These are phyloP conservation scores for Acyrthosiphon pisum DNA, from an alignment of 1,140 invertebrate genomes.

Conservation along the genomic window DNA sequence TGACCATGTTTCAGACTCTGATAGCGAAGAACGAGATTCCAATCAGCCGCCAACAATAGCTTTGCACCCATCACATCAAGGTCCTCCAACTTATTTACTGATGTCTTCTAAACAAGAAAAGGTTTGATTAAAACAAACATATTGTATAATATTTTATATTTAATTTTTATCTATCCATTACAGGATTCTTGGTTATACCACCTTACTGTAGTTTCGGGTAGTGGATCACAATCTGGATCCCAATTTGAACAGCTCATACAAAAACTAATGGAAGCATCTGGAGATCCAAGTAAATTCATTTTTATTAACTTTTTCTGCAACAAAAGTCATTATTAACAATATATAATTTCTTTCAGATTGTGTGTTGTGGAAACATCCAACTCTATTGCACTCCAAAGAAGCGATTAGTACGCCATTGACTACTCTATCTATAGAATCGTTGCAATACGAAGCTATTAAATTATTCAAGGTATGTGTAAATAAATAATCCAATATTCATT, in stretches of 20 bases:
- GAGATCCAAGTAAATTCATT: constrained; percentile 80
- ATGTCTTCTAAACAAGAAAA: constrained; percentile 85
- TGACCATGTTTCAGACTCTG: constrained; percentile 89
- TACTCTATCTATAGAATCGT: constrained; percentile 81
- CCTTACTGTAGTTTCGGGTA: constrained; percentile 90
- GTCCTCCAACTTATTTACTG: constrained; percentile 88
- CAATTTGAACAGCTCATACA: constrained; percentile 94
- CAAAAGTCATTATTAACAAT: constrained; percentile 17
- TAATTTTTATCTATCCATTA: neutral
- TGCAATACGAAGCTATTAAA: constrained; percentile 91
- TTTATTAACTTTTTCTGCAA: neutral
- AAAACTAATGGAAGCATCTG: constrained; percentile 93
- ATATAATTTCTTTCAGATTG: constrained; percentile 71
- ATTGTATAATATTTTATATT: neutral
- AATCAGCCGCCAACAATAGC: constrained; percentile 81
- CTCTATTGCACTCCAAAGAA: constrained; percentile 89
- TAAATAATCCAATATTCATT: neutral
- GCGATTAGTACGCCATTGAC: constrained; percentile 84
- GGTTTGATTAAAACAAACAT: constrained; percentile 62
- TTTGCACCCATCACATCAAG: constrained; percentile 87
- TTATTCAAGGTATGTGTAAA: constrained; percentile 82
- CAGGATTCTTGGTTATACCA: constrained; percentile 93
- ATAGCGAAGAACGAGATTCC: constrained; percentile 85
- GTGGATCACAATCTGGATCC: constrained; percentile 87
- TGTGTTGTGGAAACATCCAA: constrained; percentile 91